Conservation (phyloP, 2,888 invertebrate genomes). For the Rhyacophila evoluta region DNA sequence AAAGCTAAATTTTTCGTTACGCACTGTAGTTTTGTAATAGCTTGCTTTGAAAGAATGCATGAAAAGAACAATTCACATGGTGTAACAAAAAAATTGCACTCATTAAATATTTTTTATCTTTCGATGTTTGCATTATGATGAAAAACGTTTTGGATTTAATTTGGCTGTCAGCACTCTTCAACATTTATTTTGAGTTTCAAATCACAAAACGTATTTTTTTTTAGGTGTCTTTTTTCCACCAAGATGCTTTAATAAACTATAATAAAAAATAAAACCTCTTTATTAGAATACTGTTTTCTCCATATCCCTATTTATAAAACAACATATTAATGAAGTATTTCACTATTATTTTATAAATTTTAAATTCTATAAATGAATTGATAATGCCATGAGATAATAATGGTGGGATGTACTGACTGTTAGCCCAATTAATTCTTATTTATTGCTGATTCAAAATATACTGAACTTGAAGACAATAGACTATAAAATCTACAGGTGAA, state of each 20-base stretch:
- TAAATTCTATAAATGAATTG: no score
- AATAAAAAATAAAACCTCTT: no score
- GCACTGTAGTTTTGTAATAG: not conserved
- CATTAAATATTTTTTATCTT: not conserved
- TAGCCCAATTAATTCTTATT: no score
- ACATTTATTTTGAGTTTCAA: not conserved
- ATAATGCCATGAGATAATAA: no score
- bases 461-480: not conserved
- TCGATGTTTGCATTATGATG: not conserved
- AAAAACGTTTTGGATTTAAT: not conserved
- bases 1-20: no score
- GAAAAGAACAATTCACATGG: conserved; percentile 22
- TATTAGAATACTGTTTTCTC: no score
- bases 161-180: not conserved
- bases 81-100: conserved; percentile 22
- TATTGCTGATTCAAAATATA: not conserved
- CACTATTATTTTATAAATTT: no score
- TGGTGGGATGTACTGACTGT: no score
- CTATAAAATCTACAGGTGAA: not conserved
- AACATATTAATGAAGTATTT: no score
- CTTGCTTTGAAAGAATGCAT: not conserved
- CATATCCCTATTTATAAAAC: no score
- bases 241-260: no score
- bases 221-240: not conserved
- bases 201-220: not conserved